Evolutionary conservation across 2,888 invertebrate genomes (phyloP), one percentile per base, ranked within the genome.

Genomic region (Epinotia bilunana): DNA sequence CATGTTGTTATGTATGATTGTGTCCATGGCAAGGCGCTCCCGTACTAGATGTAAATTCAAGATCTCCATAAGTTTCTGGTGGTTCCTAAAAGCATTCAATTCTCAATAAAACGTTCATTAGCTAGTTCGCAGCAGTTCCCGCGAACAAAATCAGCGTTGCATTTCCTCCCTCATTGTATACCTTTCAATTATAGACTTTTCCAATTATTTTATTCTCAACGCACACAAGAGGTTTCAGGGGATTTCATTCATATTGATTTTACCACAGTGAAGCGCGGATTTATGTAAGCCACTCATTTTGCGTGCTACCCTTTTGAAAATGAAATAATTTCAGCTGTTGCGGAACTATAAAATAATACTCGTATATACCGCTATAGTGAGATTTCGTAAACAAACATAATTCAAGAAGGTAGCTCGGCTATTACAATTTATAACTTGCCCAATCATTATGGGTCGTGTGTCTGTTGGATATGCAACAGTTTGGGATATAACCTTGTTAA

Each of bases 11-110:
- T 96, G 95, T 74, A 96, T 95, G 76, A 98, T 97, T 78, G 95
- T 95, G 74, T 97, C 97, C 81, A 97, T 94, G 16, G 97, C 96
- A 64, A 98, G 91, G 76, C 96, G 95, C 82, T 97, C 96, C 77
- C 95, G 95, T 20, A 98, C 97, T 79, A 98, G 94, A 90, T 98
- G 98, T 85, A 98, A 95, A 82, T 96, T 96, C 70, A 98, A 90
- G 81, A 98, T 97, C 78, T 98, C 97, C 78, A 95, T 95, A 84
- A 98, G 95, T 80, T 95, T 96, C 76, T 96, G 95, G 80, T 95
- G 95, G 86, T 98, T 96, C 78, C 95, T 95, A 83, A 12, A 81
- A 86, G 23, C 71, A 68, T 65, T 57, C 55, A 5, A 49, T 39
- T 69, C 61, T 57, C 49, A 72, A 39, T 69, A 18, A 33, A 20